Base-by-base conservation (phyloP, 2,888 invertebrate species). In the Drosophila stalkeri region DNA sequence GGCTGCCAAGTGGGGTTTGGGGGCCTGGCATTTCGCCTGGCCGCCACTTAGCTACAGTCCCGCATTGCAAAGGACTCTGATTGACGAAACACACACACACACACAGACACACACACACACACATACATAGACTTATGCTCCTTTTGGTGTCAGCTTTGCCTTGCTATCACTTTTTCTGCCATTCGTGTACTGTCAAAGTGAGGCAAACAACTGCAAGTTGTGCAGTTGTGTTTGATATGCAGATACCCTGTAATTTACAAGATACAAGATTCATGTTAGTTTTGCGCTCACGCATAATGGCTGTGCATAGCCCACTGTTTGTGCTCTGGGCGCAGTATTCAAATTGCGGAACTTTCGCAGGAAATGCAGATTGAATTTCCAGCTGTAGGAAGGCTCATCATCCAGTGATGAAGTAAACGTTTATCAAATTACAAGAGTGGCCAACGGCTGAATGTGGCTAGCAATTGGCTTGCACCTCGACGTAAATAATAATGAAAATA, bases 281-380 rank as follows among this genome's bases (percentile, higher is more conserved):
- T 27, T 1, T 5, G 27, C 6, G 5, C 27, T 27, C 27, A 27
- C 27, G 33, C 33, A 6, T 33, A 1, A 33, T 9, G 8, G 7
- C 8, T 8, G 39, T 16, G 39, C 23, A 64, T 60, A 27, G 27
- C 56, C 72, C 8, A 20, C 8, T 2, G 9, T 2, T 1, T 9
- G 9, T 20, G 44, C 23, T 14, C 6, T 7, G 14, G 0, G 14
- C 41, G 35, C 16, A 62, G 64, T 59, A 62, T 72, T 33, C 39
- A 64, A 57, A 76, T 72, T 54, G 37, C 64, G 73, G 56, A 77
- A 71, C 65, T 77, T 62, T 56, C 41, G 64, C 79, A 60, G 79
- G 79, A 77, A 77, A 77, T 78, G 75, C 63, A 74, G 75, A 79
- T 77, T 74, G 65, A 79, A 79, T 77, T 79, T 69, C 62, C 79